A percentile compares a stretch with the other conserved stretches of the same genome.
Conservation (phyloP, 2,797 vertebrate genomes). For the Spinibarbus caldwelli region DNA sequence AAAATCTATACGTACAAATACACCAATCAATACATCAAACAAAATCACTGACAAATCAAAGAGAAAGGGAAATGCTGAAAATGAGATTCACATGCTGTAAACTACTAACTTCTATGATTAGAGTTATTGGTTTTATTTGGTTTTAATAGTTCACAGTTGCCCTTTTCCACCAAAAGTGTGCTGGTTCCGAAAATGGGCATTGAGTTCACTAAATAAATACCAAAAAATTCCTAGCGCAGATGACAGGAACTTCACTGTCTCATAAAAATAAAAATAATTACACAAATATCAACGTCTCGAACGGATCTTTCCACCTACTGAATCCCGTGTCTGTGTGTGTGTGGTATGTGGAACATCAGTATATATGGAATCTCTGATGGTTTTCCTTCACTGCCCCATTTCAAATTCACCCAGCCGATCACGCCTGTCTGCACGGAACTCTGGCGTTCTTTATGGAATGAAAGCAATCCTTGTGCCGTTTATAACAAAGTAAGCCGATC, state of each 20-base stretch:
- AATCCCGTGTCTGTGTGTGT: conserved; percentile 33
- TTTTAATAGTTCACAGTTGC: not conserved
- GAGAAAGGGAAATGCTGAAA: not conserved
- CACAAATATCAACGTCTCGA: not conserved
- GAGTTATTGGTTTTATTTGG: not conserved
- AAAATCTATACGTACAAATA: conserved; percentile 17
- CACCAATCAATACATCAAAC: conserved; percentile 15
- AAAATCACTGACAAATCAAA: not conserved
- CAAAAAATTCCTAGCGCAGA: not conserved
- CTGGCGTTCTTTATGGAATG: conserved; percentile 28
- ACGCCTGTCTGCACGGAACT: conserved; percentile 38
- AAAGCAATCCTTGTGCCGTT: conserved; percentile 48
- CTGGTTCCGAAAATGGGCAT: not conserved
- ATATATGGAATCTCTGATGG: conserved; percentile 47
- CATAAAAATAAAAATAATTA: conserved; percentile 10
- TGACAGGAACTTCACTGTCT: not conserved
- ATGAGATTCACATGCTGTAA: not conserved
- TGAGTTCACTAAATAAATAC: conserved; percentile 21
- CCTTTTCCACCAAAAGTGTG: not conserved
- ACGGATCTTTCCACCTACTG: conserved; percentile 40
- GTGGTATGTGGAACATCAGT: conserved; percentile 26
- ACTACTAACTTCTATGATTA: not conserved
- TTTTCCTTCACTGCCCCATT: conserved; percentile 59
- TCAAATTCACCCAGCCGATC: conserved; percentile 53
- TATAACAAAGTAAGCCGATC: conserved; percentile 29